Evolutionary conservation across 2,797 vertebrate genomes (phyloP), one percentile per base, ranked within the genome.

Genomic region (Acanthis flammea): DNA sequence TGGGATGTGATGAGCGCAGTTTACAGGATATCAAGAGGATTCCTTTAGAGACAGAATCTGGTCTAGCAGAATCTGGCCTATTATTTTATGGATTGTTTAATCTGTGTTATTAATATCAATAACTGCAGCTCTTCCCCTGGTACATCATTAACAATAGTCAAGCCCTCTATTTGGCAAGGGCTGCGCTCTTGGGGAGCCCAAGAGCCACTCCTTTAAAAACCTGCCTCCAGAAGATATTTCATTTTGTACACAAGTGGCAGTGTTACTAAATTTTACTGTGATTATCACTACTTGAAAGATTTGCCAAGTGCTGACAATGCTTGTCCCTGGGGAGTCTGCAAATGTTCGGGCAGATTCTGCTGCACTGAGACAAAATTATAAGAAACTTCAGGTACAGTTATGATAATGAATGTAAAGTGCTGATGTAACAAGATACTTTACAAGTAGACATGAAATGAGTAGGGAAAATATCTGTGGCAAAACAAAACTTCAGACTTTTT

Each of bases 291-390:
- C 80, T 94, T 92, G 76, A 95, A 91, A 86, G 73, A 68, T 86
- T 88, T 95, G 76, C 90, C 55, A 88, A 86, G 70, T 81, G 70
- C 79, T 95, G 82, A 94, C 90, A 95, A 84, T 87, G 80, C 83
- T 80, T 88, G 71, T 90, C 83, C 87, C 75, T 5, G 6, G 70
- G 86, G 83, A 94, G 62, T 79, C 70, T 91, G 86, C 55, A 82
- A 94, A 90, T 82, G 71, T 88, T 93, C 91, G 62, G 44, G 44
- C 76, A 94, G 60, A 79, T 83, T 93, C 62, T 86, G 55, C 66
- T 88, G 48, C 73, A 78, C 30, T 80, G 79, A 88, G 33, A 86
- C 48, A 79, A 76, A 93, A 81, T 86, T 93, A 35, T 79, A 58
- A 78, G 55, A 82, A 73, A 76, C 22, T 88, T 88, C 73, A 92